Base-by-base conservation (phyloP, 1,140 invertebrate genomes). In the Drosophila sechellia region DNA sequence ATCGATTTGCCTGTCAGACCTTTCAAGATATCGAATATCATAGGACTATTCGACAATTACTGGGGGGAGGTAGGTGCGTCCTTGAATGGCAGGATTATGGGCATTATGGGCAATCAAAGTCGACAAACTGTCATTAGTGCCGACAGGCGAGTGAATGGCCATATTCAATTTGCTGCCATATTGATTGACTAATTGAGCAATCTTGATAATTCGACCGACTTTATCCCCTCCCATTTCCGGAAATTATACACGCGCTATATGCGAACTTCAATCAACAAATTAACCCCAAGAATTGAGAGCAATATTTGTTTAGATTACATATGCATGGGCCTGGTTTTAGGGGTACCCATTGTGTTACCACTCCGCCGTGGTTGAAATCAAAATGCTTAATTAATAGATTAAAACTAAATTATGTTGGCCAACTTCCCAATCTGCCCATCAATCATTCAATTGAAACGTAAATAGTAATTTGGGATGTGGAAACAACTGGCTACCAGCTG, bases 321-420 rank as follows among this genome's bases (percentile, higher is more conserved):
- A n/a, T 58, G 34, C 10, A 15, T 10, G 4, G 10, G 43, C 10
- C 6, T 22, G 35, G 20, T n/a, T 25, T 35, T 5, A 15, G 46
- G 11, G 27, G 25, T 40, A 37, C 17, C 11, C 35, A 13, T 46
- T 13, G 53, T 49, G 35, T 75, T n/a, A 17, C 45, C 22, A 40
- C 35, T 42, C 11, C 13, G 22, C 17, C 15, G 27, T 81, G 74
- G 70, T 35, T 53, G 34, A 63, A 75, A 77, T 84, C 81, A 59
- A 64, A 64, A 25, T 79, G 83, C 79, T 79, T 86, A 86, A 86
- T 86, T 83, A 87, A 87, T 87, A 87, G 83, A 86, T 86, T 86
- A 87, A 87, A 86, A 86, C 65, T 53, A 61, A 87, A 87, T 81
- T 87, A 79, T 76, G 58, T 57, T 53, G 69, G 52, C 58, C 54